Base-by-base conservation (phyloP, 2,113 vertebrate genomes). In the Jaculus jaculus region DNA sequence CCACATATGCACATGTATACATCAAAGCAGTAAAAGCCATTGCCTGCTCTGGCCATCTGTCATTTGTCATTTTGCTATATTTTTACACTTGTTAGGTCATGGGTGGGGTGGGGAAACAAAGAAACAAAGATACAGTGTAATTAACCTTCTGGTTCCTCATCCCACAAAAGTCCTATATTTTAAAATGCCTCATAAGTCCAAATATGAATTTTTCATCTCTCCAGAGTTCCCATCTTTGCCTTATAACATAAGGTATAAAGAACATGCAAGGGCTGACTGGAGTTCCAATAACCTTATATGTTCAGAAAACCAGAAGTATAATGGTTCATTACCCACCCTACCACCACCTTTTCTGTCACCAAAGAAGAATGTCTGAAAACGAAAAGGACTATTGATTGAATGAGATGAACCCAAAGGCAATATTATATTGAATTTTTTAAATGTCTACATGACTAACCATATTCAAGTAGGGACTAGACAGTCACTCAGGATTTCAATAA, bases 361-460 rank as follows among this genome's bases (percentile, higher is more conserved):
- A 87, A 75, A 37, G 17, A 93, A 84, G 13, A 94, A 60, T 89
- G 12, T 30, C 61, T 72, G 60, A 66, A 11, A 74, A 74, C 15
- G 68, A 81, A 24, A 89, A 23, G 60, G 54, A 73, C 17, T 71
- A 47, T 77, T 72, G 26, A 87, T 61, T 51, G 93, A 93, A 93
- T 37, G 20, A 16, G 5, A 81, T 63, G 2, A 17, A 47, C 24
- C 21, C 34, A 17, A 81, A 89, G 42, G 12, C 66, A 84, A 58
- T 28, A 32, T 21, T 61, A 26, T 37, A n/a, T 26, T 10, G 34
- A 1, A 23, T 63, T 23, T 63, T 23, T 61, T 61, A 34, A 81
- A 81, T 72, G 61, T 47, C 11, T 30, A 69, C 61, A 73, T 63
- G 21, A 42, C 39, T 65, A 12, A 9, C 51, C 82, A 7, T 69